Conservation (phyloP, 1,140 invertebrate genomes). For the Stegodyphus dumicola region DNA sequence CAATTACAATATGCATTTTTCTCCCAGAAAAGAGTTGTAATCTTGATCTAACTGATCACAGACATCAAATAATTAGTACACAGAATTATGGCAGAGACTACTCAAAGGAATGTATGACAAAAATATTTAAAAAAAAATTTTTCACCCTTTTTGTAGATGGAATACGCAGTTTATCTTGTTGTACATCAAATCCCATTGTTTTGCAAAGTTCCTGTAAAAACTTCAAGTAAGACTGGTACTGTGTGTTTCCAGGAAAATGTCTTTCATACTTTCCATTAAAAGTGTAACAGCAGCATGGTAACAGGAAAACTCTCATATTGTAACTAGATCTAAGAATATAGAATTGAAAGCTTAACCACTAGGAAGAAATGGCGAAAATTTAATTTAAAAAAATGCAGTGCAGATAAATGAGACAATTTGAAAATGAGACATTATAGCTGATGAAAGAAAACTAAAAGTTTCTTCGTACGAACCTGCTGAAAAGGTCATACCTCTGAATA, state of each 20-base stretch:
- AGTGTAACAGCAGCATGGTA: conserved; percentile 95
- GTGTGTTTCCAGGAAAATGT: conserved; percentile 69
- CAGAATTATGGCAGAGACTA: too few species aligned
- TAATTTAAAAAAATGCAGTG: not conserved
- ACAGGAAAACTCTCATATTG: conserved; percentile 80
- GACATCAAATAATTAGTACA: too few species aligned
- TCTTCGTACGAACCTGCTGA: too few species aligned
- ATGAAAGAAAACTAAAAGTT: too few species aligned
- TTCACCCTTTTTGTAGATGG: conserved; percentile 90
- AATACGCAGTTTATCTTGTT: conserved; percentile 88
- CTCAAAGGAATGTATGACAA: too few species aligned
- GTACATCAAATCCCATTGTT: conserved; percentile 80
- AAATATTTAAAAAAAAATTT: conserved; percentile 12
- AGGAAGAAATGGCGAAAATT: too few species aligned
- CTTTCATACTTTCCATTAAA: conserved; percentile 88
- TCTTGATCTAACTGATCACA: too few species aligned
- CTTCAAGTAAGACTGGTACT: conserved; percentile 86
- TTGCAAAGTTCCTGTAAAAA: conserved; percentile 79
- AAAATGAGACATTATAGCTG: not conserved
- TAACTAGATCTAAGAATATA: conserved; percentile 69
- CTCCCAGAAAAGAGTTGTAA: too few species aligned
- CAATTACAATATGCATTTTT: too few species aligned
- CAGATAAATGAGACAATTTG: not conserved
- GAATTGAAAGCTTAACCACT: not conserved
- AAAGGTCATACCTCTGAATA: too few species aligned